Base-by-base conservation (phyloP, 2,888 invertebrate species). In the Dynastes hyllus region DNA sequence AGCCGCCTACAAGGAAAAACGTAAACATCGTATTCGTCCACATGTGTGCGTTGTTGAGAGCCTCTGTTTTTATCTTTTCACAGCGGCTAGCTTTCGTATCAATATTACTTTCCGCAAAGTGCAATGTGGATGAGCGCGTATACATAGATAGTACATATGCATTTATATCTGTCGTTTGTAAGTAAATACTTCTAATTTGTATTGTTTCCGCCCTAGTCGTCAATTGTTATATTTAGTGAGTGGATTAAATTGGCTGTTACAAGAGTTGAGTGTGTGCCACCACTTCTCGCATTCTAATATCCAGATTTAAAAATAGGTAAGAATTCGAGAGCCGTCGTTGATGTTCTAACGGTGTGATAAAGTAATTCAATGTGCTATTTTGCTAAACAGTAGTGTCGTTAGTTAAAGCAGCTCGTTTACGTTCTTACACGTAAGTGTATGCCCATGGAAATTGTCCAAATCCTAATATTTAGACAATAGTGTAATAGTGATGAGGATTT, bases 31-130 rank as follows among this genome's bases (percentile, higher is more conserved):
- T 32, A 63, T 63, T 63, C 11, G 29, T 29, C 27, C 37, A 67
- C 67, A 50, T 50, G 9, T 50, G 67, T 9, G 50, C 16, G 27
- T 22, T 29, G 37, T 6, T 29, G 50, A 37, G 29, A 13, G n/a
- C 13, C 4, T 45, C 27, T 50, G 45, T 53, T 37, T 22, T 37
- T 58, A 58, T 58, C 32, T 37, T 73, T 73, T 40, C 58, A 37
- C 22, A 58, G n/a, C 73, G 11, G 13, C 40, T 50, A 58, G 29
- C 22, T 53, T 29, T 58, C 55, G 16, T 73, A 73, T 58, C 73
- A 73, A 73, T 58, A 73, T 40, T 73, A 58, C 61, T 40, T 73
- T 73, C 73, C 58, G 22, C 73, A 73, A 70, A 73, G 37, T 73
- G 58, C 40, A 73, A 5, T 71, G 27, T 71, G 40, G 37, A 45